These are phyloP conservation scores for Elysia chlorotica DNA, from an alignment of 1,140 invertebrate genomes.

Conservation along the genomic window DNA sequence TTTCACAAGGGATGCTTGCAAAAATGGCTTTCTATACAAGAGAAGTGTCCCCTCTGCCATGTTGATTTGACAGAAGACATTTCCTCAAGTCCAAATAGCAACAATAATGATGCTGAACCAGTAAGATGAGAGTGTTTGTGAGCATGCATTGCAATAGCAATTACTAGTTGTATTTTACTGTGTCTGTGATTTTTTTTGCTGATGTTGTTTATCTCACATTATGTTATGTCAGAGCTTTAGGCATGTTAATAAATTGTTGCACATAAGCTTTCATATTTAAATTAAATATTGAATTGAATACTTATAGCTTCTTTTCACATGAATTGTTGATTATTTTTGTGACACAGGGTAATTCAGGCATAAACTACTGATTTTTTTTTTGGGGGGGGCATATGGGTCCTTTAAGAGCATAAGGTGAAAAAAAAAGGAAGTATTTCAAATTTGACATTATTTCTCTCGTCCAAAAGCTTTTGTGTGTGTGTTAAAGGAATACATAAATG, in stretches of 20 bases:
- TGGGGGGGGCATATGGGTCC: too few relatives aligned
- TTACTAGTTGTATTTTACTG: background rate
- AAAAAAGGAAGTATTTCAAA: too few relatives aligned
- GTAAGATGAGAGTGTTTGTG: background rate
- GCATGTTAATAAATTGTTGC: background rate
- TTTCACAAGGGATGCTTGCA: slow-evolving; percentile 95
- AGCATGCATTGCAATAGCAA: background rate
- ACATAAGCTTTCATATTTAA: background rate
- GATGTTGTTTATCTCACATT: too few relatives aligned
- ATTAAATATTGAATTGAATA: background rate
- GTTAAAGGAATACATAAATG: too few relatives aligned
- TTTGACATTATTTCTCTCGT: too few relatives aligned
- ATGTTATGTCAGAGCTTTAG: background rate
- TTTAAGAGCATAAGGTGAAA: too few relatives aligned
- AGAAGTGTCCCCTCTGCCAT: slow-evolving; percentile 67
- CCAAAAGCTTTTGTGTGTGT: too few relatives aligned
- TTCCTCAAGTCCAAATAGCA: slow-evolving; percentile 5
- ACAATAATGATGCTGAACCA: background rate
- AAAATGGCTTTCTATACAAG: slow-evolving; percentile 92
- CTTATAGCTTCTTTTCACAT: too few relatives aligned
- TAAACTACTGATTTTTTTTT: too few relatives aligned
- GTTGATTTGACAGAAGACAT: slow-evolving; percentile 38
- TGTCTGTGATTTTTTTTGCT: background rate
- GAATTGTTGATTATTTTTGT: too few relatives aligned
- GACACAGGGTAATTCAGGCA: too few relatives aligned